These are phyloP conservation scores for Hippoglossus hippoglossus DNA, from an alignment of 2,797 vertebrate species.

Conservation along the genomic window DNA sequence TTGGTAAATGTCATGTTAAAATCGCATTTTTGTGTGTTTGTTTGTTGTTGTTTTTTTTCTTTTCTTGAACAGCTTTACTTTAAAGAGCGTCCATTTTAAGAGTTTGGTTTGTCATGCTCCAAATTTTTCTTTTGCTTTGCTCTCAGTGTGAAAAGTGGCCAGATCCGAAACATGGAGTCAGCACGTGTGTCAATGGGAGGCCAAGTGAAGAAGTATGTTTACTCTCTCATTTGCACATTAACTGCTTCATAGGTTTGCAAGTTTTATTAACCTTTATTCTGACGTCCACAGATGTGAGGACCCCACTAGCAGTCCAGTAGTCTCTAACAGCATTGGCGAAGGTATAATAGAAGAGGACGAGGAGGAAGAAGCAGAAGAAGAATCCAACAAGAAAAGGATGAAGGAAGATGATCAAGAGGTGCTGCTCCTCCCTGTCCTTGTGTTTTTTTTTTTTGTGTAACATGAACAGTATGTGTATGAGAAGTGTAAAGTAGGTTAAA, in stretches of 20 bases:
- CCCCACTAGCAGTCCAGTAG: slow-evolving; percentile 85
- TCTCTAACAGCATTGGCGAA: slow-evolving; percentile 91
- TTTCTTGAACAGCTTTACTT: neutral
- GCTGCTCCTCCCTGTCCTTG: neutral
- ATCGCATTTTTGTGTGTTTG: too few species aligned
- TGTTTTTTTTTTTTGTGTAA: neutral
- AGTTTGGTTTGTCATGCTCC: neutral
- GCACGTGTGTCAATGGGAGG: slow-evolving; percentile 98
- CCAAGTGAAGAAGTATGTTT: slow-evolving; percentile 90
- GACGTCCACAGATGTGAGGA: slow-evolving; percentile 89
- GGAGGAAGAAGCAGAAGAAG: slow-evolving; percentile 87
- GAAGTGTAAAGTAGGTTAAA: neutral
- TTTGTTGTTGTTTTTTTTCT: neutral
- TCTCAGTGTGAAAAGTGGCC: slow-evolving; percentile 96
- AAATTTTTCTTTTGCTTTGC: neutral
- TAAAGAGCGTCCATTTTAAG: neutral
- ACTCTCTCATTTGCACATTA: neutral
- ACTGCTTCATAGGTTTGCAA: neutral
- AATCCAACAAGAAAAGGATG: slow-evolving; percentile 93
- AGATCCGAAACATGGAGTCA: slow-evolving; percentile 96
- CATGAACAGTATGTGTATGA: neutral
- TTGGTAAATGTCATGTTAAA: neutral
- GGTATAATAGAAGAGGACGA: slow-evolving; percentile 96
- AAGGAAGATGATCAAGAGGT: slow-evolving; percentile 97
- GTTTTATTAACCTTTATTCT: neutral